Evolutionary conservation across 2,797 vertebrate species (phyloP).

Genomic region (Bryconaethiops microstoma): DNA sequence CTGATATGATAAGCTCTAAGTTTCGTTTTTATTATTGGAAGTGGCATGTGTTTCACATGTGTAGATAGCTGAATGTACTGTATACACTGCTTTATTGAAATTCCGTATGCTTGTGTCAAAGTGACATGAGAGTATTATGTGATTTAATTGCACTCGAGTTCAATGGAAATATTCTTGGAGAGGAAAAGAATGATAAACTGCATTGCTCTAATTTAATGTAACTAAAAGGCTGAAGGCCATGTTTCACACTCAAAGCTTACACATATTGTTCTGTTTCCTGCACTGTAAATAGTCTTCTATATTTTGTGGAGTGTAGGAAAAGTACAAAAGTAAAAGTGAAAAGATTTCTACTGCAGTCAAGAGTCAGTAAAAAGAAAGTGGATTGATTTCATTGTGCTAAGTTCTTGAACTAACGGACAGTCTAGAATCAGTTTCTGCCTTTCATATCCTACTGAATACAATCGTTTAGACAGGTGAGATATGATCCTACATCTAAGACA

Average conservation of each 20-base stretch:
- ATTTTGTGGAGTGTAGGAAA: neutral
- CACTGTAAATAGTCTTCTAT: neutral
- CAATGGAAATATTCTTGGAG: neutral
- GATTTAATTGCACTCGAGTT: constrained; percentile 7
- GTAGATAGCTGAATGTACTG: neutral
- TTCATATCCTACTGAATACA: neutral
- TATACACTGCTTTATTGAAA: neutral
- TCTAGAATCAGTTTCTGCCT: constrained; percentile 1
- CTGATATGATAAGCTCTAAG: constrained; percentile 18
- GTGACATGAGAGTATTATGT: neutral
- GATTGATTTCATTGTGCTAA: neutral
- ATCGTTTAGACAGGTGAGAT: neutral
- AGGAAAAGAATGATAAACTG: neutral
- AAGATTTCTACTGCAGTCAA: neutral
- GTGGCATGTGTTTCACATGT: neutral
- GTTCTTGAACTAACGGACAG: neutral
- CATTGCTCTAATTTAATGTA: neutral
- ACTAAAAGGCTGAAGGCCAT: neutral
- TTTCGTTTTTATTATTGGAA: constrained; percentile 31
- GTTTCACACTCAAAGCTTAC: neutral
- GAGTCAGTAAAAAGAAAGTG: neutral
- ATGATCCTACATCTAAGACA: constrained; percentile 20
- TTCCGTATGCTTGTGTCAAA: neutral
- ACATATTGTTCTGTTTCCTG: neutral
- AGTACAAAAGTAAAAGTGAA: neutral